phyloP scores from a whole-genome alignment of 2,888 invertebrate genomes.

The Polydrusus pterygomalis region DNA sequence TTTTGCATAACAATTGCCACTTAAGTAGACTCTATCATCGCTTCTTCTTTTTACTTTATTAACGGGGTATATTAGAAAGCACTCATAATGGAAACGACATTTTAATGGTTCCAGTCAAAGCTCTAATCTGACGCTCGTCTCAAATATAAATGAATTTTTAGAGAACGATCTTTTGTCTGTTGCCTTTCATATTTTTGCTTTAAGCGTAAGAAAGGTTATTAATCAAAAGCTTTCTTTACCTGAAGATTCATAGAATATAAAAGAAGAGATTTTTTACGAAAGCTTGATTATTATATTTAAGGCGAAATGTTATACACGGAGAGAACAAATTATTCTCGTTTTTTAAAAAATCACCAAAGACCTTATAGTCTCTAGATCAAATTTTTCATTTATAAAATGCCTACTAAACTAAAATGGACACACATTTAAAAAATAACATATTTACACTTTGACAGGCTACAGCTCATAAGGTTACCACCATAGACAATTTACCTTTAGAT shows the following conservation, averaged over 20 bases:
- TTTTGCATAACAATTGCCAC: constrained; percentile 73
- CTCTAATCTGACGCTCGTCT: constrained; percentile 65
- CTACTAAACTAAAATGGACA: too few species aligned
- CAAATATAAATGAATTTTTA: constrained; percentile 72
- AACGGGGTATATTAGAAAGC: constrained; percentile 72
- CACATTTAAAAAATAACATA: too few species aligned
- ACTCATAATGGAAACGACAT: constrained; percentile 72
- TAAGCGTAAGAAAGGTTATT: constrained; percentile 41
- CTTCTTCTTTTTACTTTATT: constrained; percentile 68
- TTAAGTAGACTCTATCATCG: constrained; percentile 71
- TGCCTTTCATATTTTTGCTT: constrained; percentile 45
- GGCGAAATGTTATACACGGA: too few species aligned
- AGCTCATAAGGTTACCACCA: too few species aligned
- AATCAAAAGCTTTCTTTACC: constrained; percentile 28
- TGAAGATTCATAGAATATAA: neutral
- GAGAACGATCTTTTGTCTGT: constrained; percentile 66
- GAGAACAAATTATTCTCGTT: too few species aligned
- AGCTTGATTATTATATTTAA: too few species aligned
- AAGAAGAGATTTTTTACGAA: too few species aligned
- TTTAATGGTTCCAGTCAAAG: constrained; percentile 69
- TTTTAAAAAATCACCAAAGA: too few species aligned
- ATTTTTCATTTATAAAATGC: too few species aligned
- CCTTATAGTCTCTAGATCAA: too few species aligned
- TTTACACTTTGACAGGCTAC: too few species aligned
- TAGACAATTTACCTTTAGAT: too few species aligned